phyloP scores from a whole-genome alignment of 2,797 vertebrate genomes.

The Sebastes itinus region DNA sequence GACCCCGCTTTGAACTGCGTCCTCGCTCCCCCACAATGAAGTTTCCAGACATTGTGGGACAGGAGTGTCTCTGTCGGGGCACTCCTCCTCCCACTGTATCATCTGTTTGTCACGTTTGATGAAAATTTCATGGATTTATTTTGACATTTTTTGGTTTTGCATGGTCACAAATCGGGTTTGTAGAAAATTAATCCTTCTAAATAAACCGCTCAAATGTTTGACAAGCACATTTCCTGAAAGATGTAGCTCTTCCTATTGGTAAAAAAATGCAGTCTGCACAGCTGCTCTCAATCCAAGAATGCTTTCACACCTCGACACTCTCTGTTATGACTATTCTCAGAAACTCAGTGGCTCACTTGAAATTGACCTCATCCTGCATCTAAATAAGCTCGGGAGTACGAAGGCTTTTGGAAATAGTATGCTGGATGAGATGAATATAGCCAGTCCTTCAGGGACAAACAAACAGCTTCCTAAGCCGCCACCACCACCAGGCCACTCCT shows the following conservation, averaged over 20 bases:
- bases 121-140: conserved; percentile 9
- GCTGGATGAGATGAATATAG: conserved; percentile 59
- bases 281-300: conserved; percentile 30
- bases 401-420: conserved; percentile 33
- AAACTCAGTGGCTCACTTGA: conserved; percentile 16
- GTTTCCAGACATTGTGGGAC: conserved; percentile 68
- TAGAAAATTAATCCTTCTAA: background rate
- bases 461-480: conserved; percentile 73
- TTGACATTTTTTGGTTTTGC: background rate
- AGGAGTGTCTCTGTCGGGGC: conserved; percentile 22
- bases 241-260: conserved; percentile 7
- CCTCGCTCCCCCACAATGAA: conserved; percentile 56
- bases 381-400: background rate
- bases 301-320: conserved; percentile 8
- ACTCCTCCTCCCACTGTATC: background rate
- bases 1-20: conserved; percentile 73
- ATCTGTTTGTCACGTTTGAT: conserved; percentile 10
- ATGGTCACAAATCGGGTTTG: background rate
- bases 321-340: conserved; percentile 22
- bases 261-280: conserved; percentile 15
- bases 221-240: conserved; percentile 16
- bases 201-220: conserved; percentile 21
- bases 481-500: conserved; percentile 58
- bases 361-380: conserved; percentile 41
- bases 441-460: conserved; percentile 71